These are phyloP conservation scores for Nerophis ophidion DNA, from an alignment of 2,113 vertebrate genomes.

Conservation along the genomic window DNA sequence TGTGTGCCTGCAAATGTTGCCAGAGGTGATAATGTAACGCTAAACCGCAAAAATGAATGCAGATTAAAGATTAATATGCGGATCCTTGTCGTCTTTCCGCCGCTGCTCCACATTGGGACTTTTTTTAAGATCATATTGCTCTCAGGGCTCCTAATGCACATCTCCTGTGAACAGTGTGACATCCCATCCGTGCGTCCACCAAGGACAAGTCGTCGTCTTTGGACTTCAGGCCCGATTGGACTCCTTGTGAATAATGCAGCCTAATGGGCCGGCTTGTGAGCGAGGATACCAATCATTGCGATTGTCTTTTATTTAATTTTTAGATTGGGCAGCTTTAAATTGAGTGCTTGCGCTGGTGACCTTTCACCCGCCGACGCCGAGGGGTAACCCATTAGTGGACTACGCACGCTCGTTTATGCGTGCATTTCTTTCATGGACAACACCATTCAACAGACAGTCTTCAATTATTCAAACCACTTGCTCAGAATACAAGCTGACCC, in stretches of 20 bases:
- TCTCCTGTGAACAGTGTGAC: slow-evolving; percentile 25
- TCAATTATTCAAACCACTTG: slow-evolving; percentile 72
- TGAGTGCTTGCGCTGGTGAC: slow-evolving; percentile 58
- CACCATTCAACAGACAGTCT: slow-evolving; percentile 64
- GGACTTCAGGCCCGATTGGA: slow-evolving; percentile 2
- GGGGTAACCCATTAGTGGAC: slow-evolving; percentile 67
- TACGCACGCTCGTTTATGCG: slow-evolving; percentile 1
- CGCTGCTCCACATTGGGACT: slow-evolving; percentile 26
- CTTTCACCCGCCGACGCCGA: slow-evolving; percentile 58
- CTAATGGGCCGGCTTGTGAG: background rate
- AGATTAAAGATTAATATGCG: slow-evolving; percentile 53
- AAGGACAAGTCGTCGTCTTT: background rate
- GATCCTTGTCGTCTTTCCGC: slow-evolving; percentile 22
- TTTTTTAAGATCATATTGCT: slow-evolving; percentile 41
- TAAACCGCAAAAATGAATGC: slow-evolving; percentile 55
- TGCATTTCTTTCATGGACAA: slow-evolving; percentile 51
- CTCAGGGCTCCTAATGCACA: slow-evolving; percentile 35
- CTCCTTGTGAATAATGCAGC: slow-evolving; percentile 1
- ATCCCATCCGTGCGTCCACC: slow-evolving; percentile 27
- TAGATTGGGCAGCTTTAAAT: slow-evolving; percentile 48
- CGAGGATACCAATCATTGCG: background rate
- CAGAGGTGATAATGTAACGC: slow-evolving; percentile 42
- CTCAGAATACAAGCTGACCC: slow-evolving; percentile 43
- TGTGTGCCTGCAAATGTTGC: slow-evolving; percentile 32
- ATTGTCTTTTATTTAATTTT: slow-evolving; percentile 43